phyloP scores from a whole-genome alignment of 2,113 vertebrate species.

The Numida meleagris region DNA sequence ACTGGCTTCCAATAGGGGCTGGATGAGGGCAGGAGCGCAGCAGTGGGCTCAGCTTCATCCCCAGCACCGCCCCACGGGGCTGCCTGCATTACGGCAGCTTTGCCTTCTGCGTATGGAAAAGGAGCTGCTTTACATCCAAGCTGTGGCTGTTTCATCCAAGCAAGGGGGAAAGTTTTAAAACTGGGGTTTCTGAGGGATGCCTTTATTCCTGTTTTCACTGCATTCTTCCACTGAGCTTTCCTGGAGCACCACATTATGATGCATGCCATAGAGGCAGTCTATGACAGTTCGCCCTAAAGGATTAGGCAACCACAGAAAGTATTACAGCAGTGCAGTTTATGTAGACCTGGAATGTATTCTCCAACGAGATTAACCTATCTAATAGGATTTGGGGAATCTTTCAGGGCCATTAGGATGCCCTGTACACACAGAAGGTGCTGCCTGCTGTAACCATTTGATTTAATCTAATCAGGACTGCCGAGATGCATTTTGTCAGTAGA shows the following conservation, averaged over 20 bases:
- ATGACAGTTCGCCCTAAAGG: constrained; percentile 56
- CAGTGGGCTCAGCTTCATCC: neutral
- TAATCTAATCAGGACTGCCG: constrained; percentile 79
- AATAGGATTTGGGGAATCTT: constrained; percentile 79
- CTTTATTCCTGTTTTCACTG: neutral
- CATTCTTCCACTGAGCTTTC: neutral
- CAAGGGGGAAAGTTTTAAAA: neutral
- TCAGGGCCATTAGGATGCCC: constrained; percentile 76
- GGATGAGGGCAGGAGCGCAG: neutral
- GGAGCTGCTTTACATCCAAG: neutral
- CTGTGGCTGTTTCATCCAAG: rapidly evolving
- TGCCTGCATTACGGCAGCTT: neutral
- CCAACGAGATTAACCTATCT: constrained; percentile 76
- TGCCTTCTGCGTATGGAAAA: neutral
- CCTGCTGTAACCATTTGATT: constrained; percentile 73
- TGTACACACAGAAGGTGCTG: constrained; percentile 70
- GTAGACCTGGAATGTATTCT: constrained; percentile 72
- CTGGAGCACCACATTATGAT: neutral
- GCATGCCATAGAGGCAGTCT: neutral
- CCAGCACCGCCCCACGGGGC: too few relatives aligned
- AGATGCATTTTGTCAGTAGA: constrained; percentile 62
- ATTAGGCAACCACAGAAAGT: constrained; percentile 58
- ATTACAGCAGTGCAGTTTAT: constrained; percentile 60
- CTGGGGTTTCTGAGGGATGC: neutral
- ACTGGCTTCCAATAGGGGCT: neutral